Percentiles rank a stretch among this genome's conserved stretches.
Conservation (phyloP, 2,113 vertebrate species). For the Andinoacara biseriatus region DNA sequence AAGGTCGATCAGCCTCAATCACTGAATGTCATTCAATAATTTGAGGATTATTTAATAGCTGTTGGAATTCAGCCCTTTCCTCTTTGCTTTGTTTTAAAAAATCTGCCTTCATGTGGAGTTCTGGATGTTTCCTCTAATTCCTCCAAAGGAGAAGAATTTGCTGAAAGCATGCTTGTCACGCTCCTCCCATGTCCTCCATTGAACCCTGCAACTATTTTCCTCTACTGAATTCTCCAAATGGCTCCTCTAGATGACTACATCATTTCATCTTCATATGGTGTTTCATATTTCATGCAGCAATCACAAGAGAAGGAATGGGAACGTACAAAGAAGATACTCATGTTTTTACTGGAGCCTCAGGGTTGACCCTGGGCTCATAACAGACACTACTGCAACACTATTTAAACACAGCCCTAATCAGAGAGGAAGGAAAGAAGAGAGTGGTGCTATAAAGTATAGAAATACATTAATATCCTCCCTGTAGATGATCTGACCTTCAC, state of each 20-base stretch:
- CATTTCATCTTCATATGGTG: slow-evolving; percentile 13
- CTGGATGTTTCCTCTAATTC: background rate
- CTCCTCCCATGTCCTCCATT: slow-evolving; percentile 38
- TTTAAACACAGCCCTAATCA: slow-evolving; percentile 28
- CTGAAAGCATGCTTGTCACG: background rate
- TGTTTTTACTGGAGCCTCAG: slow-evolving; percentile 5
- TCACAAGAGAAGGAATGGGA: background rate
- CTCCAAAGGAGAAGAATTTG: slow-evolving; percentile 6
- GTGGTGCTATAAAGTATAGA: slow-evolving; percentile 19
- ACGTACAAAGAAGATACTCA: background rate
- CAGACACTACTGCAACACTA: slow-evolving; percentile 11
- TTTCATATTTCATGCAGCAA: slow-evolving; percentile 21
- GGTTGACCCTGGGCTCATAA: slow-evolving; percentile 16
- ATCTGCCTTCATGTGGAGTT: background rate
- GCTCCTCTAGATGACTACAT: slow-evolving; percentile 27
- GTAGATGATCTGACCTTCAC: slow-evolving; percentile 36
- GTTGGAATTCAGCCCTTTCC: slow-evolving; percentile 15
- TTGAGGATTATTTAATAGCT: background rate
- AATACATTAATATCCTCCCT: slow-evolving; percentile 16
- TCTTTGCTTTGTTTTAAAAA: background rate
- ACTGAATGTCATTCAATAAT: background rate
- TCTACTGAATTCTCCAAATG: slow-evolving; percentile 11
- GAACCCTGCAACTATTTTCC: slow-evolving; percentile 25
- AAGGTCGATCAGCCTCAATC: slow-evolving; percentile 28
- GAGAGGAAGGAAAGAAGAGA: slow-evolving; percentile 2